phyloP scores from a whole-genome alignment of 2,113 vertebrate genomes.

The Epinephelus lanceolatus region DNA sequence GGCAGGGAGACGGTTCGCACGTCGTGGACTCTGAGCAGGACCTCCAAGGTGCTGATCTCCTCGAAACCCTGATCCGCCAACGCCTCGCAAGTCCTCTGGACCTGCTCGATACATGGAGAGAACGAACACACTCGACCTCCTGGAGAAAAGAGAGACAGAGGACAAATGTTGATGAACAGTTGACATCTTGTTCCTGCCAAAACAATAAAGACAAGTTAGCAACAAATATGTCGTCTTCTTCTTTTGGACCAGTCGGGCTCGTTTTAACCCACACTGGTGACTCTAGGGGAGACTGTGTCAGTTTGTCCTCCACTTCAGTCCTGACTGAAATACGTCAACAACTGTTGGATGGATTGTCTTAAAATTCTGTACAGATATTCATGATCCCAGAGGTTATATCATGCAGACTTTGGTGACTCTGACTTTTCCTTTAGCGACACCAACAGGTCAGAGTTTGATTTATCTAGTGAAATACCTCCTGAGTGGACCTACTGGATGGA shows the following conservation, averaged over 20 bases:
- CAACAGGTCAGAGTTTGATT: no score
- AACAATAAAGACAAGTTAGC: background rate
- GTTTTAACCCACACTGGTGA: background rate
- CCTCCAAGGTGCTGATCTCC: slow-evolving; percentile 94
- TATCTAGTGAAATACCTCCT: no score
- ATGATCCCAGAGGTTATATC: no score
- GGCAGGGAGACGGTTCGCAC: slow-evolving; percentile 90
- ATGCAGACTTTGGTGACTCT: no score
- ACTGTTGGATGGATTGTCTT: no score
- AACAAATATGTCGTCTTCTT: background rate
- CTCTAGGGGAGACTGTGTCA: background rate
- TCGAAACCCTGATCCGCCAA: slow-evolving; percentile 88
- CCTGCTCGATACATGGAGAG: slow-evolving; percentile 98
- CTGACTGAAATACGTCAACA: background rate
- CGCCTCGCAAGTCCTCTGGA: slow-evolving; percentile 92
- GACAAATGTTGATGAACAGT: background rate
- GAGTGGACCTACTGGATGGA: no score
- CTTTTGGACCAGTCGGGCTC: background rate
- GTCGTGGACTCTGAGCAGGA: slow-evolving; percentile 90
- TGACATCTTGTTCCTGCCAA: background rate
- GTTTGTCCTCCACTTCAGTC: background rate
- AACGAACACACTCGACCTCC: slow-evolving; percentile 97
- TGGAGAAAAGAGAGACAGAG: slow-evolving; percentile 66
- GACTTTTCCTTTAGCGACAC: no score
- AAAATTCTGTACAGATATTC: no score